Evolutionary conservation across 92 coral and sea anemone species (phyloP), one percentile per base, ranked within the genome.

Genomic region (Phenganax stokvisi): DNA sequence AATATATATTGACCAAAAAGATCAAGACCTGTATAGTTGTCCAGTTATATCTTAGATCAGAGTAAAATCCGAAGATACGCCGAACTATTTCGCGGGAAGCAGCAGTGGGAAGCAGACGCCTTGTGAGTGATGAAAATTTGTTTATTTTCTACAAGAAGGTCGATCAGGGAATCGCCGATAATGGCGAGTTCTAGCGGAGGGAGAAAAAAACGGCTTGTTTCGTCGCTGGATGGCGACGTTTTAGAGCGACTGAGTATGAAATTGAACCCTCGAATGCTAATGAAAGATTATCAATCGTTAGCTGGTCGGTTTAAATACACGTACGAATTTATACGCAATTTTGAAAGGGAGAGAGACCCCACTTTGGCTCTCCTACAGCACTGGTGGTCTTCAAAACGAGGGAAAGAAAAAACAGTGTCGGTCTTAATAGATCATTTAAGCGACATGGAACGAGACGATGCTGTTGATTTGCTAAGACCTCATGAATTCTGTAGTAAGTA

Each of bases 381-480:
- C 52, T 92, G 97, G 97, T 89, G 86, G 85, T 88, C 87, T 62
- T 69, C 75, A 8, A 80, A 85, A 55, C 77, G 77, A 10, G 92
- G 92, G 1, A 94, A 91, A 76, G 85, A 80, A 6, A 92, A 87
- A 69, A 96, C 96, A 0, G 99, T 96, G 7, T 37, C 92, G 8
- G 86, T 85, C 1, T 79, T 96, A 11, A 87, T 96, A 7, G 85
- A 87, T 0, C 56, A 84, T 27, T 77, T 96, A 5, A 84, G 66
- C 30, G 86, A 84, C n/a, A 96, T 96, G 99, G 85, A 75, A 56
- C 81, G 99, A 75, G 97, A 92, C 51, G 99, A 96, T 77, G 97
- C 96, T 20, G 99, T 92, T 6, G 92, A 89, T 20, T 67, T 96
- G 13, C 80, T 96, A 72, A 81, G 61, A 68, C 91, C 89, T 6